Conservation (phyloP, 1,140 invertebrate species). For the Trachymyrmex cornetzi region DNA sequence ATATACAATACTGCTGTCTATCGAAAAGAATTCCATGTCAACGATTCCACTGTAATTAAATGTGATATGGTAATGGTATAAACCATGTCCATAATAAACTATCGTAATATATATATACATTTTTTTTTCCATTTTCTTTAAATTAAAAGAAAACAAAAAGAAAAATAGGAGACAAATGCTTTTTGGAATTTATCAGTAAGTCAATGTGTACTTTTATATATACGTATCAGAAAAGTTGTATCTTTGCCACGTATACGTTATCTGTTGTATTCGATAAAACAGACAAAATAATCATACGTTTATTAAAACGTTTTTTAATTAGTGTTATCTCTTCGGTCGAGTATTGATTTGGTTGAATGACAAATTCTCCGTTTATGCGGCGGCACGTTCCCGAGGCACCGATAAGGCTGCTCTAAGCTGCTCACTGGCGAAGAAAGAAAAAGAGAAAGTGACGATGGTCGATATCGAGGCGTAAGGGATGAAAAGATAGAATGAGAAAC, state of each 20-base stretch:
- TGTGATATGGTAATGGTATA: too few relatives aligned
- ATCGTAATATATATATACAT: background rate
- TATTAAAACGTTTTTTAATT: constrained; percentile 60
- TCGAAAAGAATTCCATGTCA: too few relatives aligned
- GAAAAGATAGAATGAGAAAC: constrained; percentile 69
- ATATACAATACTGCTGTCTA: too few relatives aligned
- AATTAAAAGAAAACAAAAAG: background rate
- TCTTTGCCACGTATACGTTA: background rate
- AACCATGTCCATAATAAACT: background rate
- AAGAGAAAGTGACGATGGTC: constrained; percentile 24
- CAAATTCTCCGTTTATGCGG: constrained; percentile 67
- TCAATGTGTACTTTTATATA: background rate
- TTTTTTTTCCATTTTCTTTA: background rate
- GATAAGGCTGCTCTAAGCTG: constrained; percentile 62
- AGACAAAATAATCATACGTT: constrained; percentile 1
- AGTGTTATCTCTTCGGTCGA: constrained; percentile 66
- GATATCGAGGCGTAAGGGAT: constrained; percentile 62
- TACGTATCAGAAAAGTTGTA: background rate
- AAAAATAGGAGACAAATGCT: background rate
- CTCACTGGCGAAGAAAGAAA: background rate
- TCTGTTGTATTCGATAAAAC: background rate
- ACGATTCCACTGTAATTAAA: too few relatives aligned
- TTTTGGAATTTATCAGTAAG: background rate
- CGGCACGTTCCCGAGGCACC: constrained; percentile 59
- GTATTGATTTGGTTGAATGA: constrained; percentile 52